Percentiles rank a stretch among this genome's conserved stretches.
These are phyloP conservation scores for Petrolisthes cinctipes DNA, from an alignment of 2,888 invertebrate species.

Conservation along the genomic window DNA sequence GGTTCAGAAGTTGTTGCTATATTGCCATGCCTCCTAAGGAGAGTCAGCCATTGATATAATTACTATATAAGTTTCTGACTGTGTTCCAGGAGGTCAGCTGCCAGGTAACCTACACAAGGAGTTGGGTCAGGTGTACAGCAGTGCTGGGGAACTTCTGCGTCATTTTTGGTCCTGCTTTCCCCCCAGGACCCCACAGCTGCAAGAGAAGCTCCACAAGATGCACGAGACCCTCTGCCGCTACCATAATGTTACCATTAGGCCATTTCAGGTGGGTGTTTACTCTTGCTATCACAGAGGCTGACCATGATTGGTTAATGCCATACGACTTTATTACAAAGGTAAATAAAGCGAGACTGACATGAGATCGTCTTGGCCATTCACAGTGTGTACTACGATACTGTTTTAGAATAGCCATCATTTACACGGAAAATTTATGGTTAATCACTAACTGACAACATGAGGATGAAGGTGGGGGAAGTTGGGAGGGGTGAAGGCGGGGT, in stretches of 20 bases:
- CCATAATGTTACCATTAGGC: conserved; percentile 81
- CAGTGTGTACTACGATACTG: too few relatives aligned
- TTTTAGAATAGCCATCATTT: too few relatives aligned
- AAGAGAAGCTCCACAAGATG: conserved; percentile 79
- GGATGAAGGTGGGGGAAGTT: too few relatives aligned
- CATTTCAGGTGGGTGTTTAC: conserved; percentile 64
- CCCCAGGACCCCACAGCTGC: conserved; percentile 79
- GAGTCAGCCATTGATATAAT: not conserved
- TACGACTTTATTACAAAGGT: too few relatives aligned
- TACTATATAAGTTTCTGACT: not conserved
- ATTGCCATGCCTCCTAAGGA: too few relatives aligned
- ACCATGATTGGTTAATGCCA: not conserved
- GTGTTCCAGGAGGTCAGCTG: conserved; percentile 78
- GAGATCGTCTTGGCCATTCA: too few relatives aligned
- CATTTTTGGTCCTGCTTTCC: conserved; percentile 97
- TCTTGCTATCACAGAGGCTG: not conserved
- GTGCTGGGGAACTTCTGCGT: conserved; percentile 87
- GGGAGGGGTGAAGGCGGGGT: too few relatives aligned
- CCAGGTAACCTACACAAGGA: conserved; percentile 86
- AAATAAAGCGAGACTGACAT: too few relatives aligned
- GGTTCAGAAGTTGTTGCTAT: too few relatives aligned
- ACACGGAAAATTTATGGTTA: too few relatives aligned
- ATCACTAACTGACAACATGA: too few relatives aligned
- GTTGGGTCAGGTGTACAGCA: conserved; percentile 85
- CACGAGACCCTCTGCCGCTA: conserved; percentile 90